Percentiles rank a stretch among this genome's conserved stretches.
These are phyloP conservation scores for Antheraea yamamai DNA, from an alignment of 2,888 invertebrate species.

Conservation along the genomic window DNA sequence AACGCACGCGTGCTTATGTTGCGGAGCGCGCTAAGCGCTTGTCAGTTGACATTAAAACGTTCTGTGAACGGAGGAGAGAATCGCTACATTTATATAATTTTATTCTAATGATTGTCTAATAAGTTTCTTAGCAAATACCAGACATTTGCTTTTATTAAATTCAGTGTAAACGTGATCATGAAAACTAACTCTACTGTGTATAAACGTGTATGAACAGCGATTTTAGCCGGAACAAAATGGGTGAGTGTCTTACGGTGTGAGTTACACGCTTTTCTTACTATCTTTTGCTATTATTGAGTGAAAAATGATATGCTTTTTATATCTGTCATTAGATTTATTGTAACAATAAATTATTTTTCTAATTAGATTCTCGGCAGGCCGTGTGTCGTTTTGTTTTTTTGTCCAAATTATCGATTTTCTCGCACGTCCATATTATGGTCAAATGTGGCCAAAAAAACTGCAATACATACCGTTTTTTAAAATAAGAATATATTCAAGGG, in stretches of 20 bases:
- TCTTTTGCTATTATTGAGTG: slow-evolving; percentile 20
- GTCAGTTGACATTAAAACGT: background rate
- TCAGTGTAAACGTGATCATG: slow-evolving; percentile 61
- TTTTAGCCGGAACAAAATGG: slow-evolving; percentile 60
- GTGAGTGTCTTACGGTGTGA: slow-evolving; percentile 62
- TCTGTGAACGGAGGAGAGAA: slow-evolving; percentile 17
- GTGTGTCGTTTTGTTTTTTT: slow-evolving; percentile 47
- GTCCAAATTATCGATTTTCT: slow-evolving; percentile 72
- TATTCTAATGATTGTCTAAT: slow-evolving; percentile 23
- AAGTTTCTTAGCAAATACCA: slow-evolving; percentile 32
- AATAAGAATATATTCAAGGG: background rate
- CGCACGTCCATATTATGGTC: slow-evolving; percentile 46
- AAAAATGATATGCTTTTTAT: background rate
- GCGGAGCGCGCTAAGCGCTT: slow-evolving; percentile 20
- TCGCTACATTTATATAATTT: slow-evolving; percentile 3
- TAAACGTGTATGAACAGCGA: slow-evolving; percentile 40
- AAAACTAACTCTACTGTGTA: slow-evolving; percentile 44
- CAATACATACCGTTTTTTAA: background rate
- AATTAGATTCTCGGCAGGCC: slow-evolving; percentile 38
- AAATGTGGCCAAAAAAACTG: background rate
- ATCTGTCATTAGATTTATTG: background rate
- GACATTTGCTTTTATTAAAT: slow-evolving; percentile 46
- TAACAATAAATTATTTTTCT: slow-evolving; percentile 27
- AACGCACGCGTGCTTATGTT: slow-evolving; percentile 52
- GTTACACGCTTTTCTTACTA: slow-evolving; percentile 47